Percentiles rank a stretch among this genome's conserved stretches.
Evolutionary conservation across 2,113 vertebrate species (phyloP).

Genomic region (Charina bottae): DNA sequence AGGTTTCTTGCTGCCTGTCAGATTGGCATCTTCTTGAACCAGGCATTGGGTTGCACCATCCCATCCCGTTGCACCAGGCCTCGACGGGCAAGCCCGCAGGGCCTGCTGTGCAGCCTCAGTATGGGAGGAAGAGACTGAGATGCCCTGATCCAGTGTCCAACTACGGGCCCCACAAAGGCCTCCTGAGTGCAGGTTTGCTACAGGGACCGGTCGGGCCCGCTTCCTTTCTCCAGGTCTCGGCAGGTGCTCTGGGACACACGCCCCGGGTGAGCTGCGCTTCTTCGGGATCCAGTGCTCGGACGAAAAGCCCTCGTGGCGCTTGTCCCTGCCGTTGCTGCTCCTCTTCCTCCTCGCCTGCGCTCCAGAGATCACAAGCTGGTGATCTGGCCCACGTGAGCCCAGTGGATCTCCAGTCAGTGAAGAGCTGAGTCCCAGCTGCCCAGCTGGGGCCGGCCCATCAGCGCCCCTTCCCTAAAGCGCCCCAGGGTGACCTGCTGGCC

Average conservation of each 20-base stretch:
- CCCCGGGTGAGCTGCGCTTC: neutral
- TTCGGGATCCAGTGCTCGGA: neutral
- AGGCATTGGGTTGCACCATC: neutral
- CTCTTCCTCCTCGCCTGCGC: neutral
- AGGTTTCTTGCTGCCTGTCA: conserved; percentile 7
- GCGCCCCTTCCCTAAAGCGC: neutral
- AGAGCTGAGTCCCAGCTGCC: too few species aligned
- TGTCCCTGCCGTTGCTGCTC: neutral
- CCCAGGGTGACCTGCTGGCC: neutral
- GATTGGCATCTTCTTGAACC: neutral
- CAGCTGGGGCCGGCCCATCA: too few species aligned
- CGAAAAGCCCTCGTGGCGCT: neutral
- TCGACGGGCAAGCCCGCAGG: neutral
- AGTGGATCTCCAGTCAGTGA: too few species aligned
- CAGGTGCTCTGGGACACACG: neutral
- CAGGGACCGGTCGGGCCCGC: neutral
- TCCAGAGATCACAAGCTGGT: too few species aligned
- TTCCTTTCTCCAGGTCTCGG: too few species aligned
- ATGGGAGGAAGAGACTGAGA: neutral
- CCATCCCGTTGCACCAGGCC: neutral
- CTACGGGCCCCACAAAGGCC: neutral
- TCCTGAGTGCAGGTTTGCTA: neutral
- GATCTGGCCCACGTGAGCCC: too few species aligned
- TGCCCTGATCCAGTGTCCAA: too few species aligned
- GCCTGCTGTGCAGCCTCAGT: neutral